Base-by-base conservation (phyloP, 2,888 invertebrate genomes). In the Synergus gifuensis region DNA sequence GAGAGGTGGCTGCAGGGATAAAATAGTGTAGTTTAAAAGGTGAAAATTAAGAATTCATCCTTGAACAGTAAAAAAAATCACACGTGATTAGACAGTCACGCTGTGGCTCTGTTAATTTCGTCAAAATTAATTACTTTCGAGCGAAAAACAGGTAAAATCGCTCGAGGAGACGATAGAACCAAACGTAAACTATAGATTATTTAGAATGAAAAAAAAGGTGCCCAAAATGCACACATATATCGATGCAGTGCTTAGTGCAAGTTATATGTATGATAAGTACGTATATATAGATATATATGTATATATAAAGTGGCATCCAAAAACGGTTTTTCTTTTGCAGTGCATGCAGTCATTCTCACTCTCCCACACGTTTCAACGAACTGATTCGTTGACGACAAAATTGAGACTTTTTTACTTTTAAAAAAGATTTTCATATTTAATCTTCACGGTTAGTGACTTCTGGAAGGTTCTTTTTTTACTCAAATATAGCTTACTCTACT, bases 341-440 rank as follows among this genome's bases (percentile, higher is more conserved):
- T 88, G 90, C 92, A 92, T 92, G 92, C 92, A 91, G 84, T 90
- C 92, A 92, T 92, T 92, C 92, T 92, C 92, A 92, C 92, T 92
- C 92, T 92, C 92, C 92, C 92, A 92, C 90, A 91, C 91, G 89
- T 85, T 85, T 82, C 54, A 69, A 76, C 79, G 66, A 77, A 81
- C 76, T 62, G 76, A 78, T 44, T 78, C 62, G 63, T 79, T 76
- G 79, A 64, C 62, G 62, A 78, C 54, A 62, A 79, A 64, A 60
- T 49, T 81, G 64, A 73, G 66, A 73, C 36, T 78, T 73, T 54
- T 76, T 54, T 76, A 76, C 54, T 76, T 28, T 18, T 14, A 28
- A 76, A 76, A 58, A 76, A 67, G 11, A 69, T 9, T 67, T 64
- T 78, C 76, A 73, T 78, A 49, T 64, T 67, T 77, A 60, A 76